Conservation (phyloP, 2,888 invertebrate species). For the Hydriomena furcata region DNA sequence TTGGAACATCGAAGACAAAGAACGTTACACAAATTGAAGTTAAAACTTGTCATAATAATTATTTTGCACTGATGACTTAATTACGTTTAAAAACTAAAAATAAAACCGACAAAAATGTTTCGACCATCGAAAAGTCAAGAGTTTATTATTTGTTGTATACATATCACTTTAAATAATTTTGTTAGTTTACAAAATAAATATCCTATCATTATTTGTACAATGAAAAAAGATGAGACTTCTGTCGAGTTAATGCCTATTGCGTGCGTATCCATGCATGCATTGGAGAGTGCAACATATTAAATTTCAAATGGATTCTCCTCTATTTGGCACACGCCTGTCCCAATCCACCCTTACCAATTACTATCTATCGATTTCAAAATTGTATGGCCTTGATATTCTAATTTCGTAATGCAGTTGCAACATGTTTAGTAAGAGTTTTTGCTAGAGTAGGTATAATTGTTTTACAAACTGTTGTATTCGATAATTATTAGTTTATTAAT, state of each 20-base stretch:
- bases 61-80: neutral
- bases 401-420: slow-evolving; percentile 1
- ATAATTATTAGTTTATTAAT: too few species aligned
- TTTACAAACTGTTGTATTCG: too few species aligned
- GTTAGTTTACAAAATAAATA: too few species aligned
- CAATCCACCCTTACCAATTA: slow-evolving; percentile 47
- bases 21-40: too few species aligned
- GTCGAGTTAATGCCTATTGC: neutral
- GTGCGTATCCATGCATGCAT: slow-evolving; percentile 51
- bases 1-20: neutral
- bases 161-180: too few species aligned
- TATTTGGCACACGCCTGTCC: slow-evolving; percentile 48
- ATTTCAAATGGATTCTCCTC: slow-evolving; percentile 68
- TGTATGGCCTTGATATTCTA: slow-evolving; percentile 23
- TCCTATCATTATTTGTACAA: too few species aligned
- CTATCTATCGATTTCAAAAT: slow-evolving; percentile 32
- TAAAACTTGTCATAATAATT: neutral
- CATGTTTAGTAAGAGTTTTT: neutral
- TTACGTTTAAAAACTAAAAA: too few species aligned
- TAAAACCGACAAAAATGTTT: too few species aligned
- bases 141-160: too few species aligned
- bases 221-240: too few species aligned
- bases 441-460: too few species aligned
- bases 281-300: slow-evolving; percentile 63
- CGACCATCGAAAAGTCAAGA: too few species aligned